A percentile compares a stretch with the other conserved stretches of the same genome.
Evolutionary conservation across 2,888 invertebrate genomes (phyloP).

Genomic region (Tillus elongatus): DNA sequence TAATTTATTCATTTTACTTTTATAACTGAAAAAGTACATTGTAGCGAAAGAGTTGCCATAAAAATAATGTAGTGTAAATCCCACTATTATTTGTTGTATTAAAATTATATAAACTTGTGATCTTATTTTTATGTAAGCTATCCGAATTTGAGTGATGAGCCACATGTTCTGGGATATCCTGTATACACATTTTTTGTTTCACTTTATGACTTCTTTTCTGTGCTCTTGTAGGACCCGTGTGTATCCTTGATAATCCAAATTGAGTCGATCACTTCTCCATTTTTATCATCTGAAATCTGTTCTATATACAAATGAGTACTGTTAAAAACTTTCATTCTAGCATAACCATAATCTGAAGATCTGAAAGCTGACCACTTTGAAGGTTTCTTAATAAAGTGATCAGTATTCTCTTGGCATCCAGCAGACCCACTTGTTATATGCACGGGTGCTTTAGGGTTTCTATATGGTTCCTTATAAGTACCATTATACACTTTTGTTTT

Average conservation of each 20-base stretch:
- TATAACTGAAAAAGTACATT: too few species aligned
- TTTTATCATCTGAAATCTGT: slow-evolving; percentile 70
- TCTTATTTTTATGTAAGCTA: too few species aligned
- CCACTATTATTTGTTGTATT: too few species aligned
- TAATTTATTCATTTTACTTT: too few species aligned
- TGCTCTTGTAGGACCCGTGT: slow-evolving; percentile 38
- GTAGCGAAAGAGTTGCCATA: too few species aligned
- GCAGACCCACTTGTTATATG: slow-evolving; percentile 87
- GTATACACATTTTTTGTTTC: too few species aligned
- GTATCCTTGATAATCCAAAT: slow-evolving; percentile 58
- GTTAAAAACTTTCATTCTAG: slow-evolving; percentile 72
- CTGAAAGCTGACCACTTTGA: slow-evolving; percentile 78
- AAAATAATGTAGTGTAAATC: too few species aligned
- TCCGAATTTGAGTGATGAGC: too few species aligned
- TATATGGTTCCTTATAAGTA: slow-evolving; percentile 56
- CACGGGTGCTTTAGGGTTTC: slow-evolving; percentile 70
- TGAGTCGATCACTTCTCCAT: slow-evolving; percentile 58
- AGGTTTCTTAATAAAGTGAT: slow-evolving; percentile 45
- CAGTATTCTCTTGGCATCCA: slow-evolving; percentile 78
- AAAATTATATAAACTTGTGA: too few species aligned
- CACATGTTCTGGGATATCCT: too few species aligned
- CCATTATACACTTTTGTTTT: slow-evolving; percentile 62
- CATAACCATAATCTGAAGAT: slow-evolving; percentile 86
- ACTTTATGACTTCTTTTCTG: slow-evolving; percentile 36
- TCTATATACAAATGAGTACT: slow-evolving; percentile 78